Percentiles rank a stretch among this genome's conserved stretches.
These are phyloP conservation scores for Pollenia angustigena DNA, from an alignment of 2,888 invertebrate species.

Conservation along the genomic window DNA sequence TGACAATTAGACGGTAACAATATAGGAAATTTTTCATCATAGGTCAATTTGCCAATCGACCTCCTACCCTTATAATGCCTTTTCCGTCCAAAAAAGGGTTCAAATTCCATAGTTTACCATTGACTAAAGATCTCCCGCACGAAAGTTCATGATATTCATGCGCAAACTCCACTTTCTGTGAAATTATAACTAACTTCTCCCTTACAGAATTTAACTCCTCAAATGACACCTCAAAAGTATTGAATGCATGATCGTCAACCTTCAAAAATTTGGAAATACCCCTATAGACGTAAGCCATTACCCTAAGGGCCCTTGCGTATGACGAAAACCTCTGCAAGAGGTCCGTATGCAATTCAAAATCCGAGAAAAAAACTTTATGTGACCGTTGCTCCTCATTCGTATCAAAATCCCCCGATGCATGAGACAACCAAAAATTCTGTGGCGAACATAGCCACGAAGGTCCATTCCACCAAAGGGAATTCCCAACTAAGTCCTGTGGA, in stretches of 20 bases:
- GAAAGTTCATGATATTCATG: slow-evolving; percentile 16
- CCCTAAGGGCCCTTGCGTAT: neutral
- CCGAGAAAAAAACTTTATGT: neutral
- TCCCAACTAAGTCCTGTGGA: slow-evolving; percentile 10
- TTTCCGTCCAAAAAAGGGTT: slow-evolving; percentile 20
- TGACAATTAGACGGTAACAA: neutral
- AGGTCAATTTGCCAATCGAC: slow-evolving; percentile 5
- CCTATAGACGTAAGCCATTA: slow-evolving; percentile 1
- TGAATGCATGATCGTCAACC: too few species aligned
- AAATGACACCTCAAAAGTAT: neutral
- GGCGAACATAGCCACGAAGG: neutral
- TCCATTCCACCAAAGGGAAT: slow-evolving; percentile 18
- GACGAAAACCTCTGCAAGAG: neutral
- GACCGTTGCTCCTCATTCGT: neutral
- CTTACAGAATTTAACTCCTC: neutral
- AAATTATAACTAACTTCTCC: neutral
- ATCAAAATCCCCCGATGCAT: neutral
- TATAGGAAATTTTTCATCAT: slow-evolving; percentile 14
- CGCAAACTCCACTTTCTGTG: neutral
- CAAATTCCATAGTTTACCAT: neutral
- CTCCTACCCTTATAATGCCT: slow-evolving; percentile 12
- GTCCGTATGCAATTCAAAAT: slow-evolving; percentile 5
- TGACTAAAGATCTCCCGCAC: neutral
- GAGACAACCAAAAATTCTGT: neutral
- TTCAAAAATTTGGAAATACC: neutral